Conservation (phyloP, 2,888 invertebrate species). For the Tenthredo livida region DNA sequence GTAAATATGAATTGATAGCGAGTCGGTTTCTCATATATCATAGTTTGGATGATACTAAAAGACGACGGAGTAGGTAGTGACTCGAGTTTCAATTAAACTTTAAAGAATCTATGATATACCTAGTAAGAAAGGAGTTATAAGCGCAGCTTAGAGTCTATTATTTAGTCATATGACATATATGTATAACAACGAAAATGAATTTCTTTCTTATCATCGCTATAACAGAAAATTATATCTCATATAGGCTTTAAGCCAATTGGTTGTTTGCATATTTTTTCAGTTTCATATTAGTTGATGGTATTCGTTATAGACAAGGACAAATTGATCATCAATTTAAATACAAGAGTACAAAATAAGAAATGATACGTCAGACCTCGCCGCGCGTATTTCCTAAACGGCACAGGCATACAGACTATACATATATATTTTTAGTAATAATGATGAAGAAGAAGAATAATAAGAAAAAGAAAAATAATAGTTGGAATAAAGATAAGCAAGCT, state of each 20-base stretch:
- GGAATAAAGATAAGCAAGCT: background rate
- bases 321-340: constrained; percentile 49
- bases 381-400: constrained; percentile 40
- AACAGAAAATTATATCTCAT: background rate
- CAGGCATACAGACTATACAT: constrained; percentile 43
- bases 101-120: background rate
- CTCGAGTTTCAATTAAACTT: background rate
- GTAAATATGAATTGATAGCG: constrained; percentile 9
- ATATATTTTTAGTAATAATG: constrained; percentile 40
- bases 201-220: background rate
- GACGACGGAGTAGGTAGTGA: too few relatives aligned
- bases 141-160: background rate
- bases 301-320: background rate
- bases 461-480: background rate
- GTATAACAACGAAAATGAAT: background rate
- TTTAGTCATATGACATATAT: too few relatives aligned
- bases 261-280: background rate
- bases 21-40: background rate
- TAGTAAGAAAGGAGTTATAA: background rate
- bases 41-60: background rate
- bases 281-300: background rate
- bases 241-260: background rate
- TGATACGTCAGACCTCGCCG: background rate
- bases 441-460: background rate
- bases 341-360: constrained; percentile 48